Conservation (phyloP, 2,113 vertebrate species). For the Podocnemis expansa region DNA sequence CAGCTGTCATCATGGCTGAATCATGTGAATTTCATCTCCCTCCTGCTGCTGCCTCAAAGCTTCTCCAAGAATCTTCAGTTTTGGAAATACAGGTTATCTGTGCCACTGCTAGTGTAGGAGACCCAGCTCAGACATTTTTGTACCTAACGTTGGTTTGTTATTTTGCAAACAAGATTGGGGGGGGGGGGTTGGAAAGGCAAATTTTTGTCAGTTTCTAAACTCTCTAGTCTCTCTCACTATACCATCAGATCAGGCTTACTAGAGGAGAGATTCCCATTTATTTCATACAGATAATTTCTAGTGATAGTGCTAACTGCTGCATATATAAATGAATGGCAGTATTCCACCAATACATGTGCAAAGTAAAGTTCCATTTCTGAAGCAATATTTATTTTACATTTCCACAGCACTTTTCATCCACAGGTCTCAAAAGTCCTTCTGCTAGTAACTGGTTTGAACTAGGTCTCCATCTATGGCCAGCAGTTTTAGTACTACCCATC, state of each 20-base stretch:
- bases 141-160: neutral
- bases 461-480: neutral
- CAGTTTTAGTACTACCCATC: neutral
- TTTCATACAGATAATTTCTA: neutral
- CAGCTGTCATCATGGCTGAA: conserved; percentile 67
- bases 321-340: neutral
- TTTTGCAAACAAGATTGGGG: neutral
- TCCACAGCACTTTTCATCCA: neutral
- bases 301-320: neutral
- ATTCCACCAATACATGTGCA: neutral
- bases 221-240: neutral
- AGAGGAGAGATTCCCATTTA: neutral
- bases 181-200: neutral
- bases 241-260: neutral
- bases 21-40: conserved; percentile 62
- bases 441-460: neutral
- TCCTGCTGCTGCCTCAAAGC: conserved; percentile 31
- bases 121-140: neutral
- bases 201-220: neutral
- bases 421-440: neutral
- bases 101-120: neutral
- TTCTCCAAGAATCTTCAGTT: conserved; percentile 49
- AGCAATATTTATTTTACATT: neutral
- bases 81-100: neutral
- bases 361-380: neutral